Evolutionary conservation across 2,888 invertebrate species (phyloP), one percentile per base, ranked within the genome.

Genomic region (Tenodera sinensis): DNA sequence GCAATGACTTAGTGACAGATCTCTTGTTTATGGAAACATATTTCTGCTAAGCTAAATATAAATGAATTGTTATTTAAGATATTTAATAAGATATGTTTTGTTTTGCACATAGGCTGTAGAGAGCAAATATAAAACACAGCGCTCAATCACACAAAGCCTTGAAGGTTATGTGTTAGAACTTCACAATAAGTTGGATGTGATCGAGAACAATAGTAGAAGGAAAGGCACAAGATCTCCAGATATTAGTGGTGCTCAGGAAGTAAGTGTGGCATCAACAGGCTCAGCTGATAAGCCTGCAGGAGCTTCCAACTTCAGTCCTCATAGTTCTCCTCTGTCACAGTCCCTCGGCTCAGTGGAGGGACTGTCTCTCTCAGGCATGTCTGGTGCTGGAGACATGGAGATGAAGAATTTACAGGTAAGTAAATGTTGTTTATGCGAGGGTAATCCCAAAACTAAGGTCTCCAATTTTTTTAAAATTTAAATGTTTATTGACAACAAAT

Each of bases 381-480:
- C 88, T 84, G 85, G 88, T 81, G 54, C 54, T 71, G 89, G 89
- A 6, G 83, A 71, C 83, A 84, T 90, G 47, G 95, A 95, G 92
- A 93, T 96, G 84, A 94, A 95, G 91, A 96, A 95, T 92, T 93
- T 96, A 86, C 96, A 96, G 92, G 95, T 94, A 28, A n/a, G n/a
- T n/a, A n/a, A n/a, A n/a, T n/a, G n/a, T n/a, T n/a, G n/a, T n/a
- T n/a, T n/a, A n/a, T n/a, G n/a, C n/a, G n/a, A n/a, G n/a, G n/a
- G n/a, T n/a, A n/a, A n/a, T n/a, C n/a, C n/a, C n/a, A n/a, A n/a
- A n/a, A n/a, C n/a, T n/a, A n/a, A n/a, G n/a, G n/a, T n/a, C n/a
- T n/a, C n/a, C n/a, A n/a, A n/a, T n/a, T n/a, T n/a, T n/a, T n/a
- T n/a, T n/a, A n/a, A n/a, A n/a, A n/a, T n/a, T n/a, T n/a, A n/a